These are phyloP conservation scores for Hydropsyche betteni DNA, from an alignment of 2,888 invertebrate genomes.

Conservation along the genomic window DNA sequence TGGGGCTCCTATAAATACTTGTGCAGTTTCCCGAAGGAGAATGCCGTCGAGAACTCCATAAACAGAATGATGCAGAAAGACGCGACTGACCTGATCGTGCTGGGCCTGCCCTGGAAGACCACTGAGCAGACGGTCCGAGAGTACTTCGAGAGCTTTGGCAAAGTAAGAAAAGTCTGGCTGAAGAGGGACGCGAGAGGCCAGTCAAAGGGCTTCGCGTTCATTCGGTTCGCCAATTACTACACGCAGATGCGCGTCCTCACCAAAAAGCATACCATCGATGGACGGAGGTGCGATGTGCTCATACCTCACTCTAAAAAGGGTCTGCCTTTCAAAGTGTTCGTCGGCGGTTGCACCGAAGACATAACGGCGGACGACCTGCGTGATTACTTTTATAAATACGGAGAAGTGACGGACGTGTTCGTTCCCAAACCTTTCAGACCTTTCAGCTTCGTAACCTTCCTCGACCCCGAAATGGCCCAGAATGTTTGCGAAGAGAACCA, in stretches of 20 bases:
- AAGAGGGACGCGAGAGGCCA: constrained; percentile 92
- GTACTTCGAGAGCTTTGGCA: constrained; percentile 97
- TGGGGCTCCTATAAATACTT: constrained; percentile 85
- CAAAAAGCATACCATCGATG: constrained; percentile 96
- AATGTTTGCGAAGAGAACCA: constrained; percentile 84
- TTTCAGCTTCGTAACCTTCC: constrained; percentile 86
- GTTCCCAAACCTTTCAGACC: constrained; percentile 87
- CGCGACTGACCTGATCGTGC: constrained; percentile 96
- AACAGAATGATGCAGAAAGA: constrained; percentile 95
- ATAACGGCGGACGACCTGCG: constrained; percentile 80
- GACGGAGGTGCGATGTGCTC: constrained; percentile 98
- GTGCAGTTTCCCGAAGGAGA: constrained; percentile 88
- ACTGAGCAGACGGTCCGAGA: constrained; percentile 94
- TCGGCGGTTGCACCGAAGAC: constrained; percentile 85
- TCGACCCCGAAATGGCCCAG: constrained; percentile 83
- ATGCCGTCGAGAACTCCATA: constrained; percentile 81
- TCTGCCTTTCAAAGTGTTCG: constrained; percentile 84
- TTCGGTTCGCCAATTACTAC: constrained; percentile 93
- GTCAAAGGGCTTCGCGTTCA: constrained; percentile 99
- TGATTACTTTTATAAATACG: constrained; percentile 82
- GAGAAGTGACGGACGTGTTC: constrained; percentile 87
- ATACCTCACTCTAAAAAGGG: constrained; percentile 94
- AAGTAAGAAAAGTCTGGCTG: constrained; percentile 96
- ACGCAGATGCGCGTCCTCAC: constrained; percentile 94
- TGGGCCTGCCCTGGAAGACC: constrained; percentile 98